Evolutionary conservation across 2,797 vertebrate genomes (phyloP).

Genomic region (Podarcis siculus): DNA sequence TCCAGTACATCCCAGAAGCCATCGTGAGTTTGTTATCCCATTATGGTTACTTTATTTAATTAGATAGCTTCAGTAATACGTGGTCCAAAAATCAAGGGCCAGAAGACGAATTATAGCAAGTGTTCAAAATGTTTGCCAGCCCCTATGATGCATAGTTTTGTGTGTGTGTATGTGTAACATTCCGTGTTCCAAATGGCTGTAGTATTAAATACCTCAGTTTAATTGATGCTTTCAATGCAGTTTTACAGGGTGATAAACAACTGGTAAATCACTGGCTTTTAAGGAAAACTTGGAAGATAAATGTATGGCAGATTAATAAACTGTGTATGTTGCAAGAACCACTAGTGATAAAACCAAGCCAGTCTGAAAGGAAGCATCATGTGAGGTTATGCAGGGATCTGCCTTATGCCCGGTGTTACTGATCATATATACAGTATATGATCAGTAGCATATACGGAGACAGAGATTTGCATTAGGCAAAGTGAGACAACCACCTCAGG

Average conservation of each 20-base stretch:
- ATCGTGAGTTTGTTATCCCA: no score
- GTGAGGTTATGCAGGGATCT: neutral
- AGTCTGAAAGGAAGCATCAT: neutral
- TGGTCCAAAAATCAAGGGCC: neutral
- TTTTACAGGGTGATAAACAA: neutral
- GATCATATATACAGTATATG: no score
- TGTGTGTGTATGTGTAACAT: neutral
- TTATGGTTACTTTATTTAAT: no score
- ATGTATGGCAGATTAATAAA: neutral
- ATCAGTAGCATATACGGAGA: neutral
- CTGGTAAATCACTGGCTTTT: neutral
- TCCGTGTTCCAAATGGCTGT: neutral
- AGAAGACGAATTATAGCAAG: neutral
- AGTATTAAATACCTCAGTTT: neutral
- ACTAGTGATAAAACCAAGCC: neutral
- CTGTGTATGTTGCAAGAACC: neutral
- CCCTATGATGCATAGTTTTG: neutral
- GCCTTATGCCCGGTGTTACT: neutral
- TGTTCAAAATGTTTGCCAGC: neutral
- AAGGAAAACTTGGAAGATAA: neutral
- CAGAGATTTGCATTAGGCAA: neutral
- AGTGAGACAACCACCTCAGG: no score
- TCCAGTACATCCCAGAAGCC: neutral
- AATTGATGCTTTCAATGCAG: neutral
- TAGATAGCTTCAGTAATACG: neutral